A percentile compares a stretch with the other conserved stretches of the same genome.
These are phyloP conservation scores for Alloplasta piceator DNA, from an alignment of 2,888 invertebrate species.

Conservation along the genomic window DNA sequence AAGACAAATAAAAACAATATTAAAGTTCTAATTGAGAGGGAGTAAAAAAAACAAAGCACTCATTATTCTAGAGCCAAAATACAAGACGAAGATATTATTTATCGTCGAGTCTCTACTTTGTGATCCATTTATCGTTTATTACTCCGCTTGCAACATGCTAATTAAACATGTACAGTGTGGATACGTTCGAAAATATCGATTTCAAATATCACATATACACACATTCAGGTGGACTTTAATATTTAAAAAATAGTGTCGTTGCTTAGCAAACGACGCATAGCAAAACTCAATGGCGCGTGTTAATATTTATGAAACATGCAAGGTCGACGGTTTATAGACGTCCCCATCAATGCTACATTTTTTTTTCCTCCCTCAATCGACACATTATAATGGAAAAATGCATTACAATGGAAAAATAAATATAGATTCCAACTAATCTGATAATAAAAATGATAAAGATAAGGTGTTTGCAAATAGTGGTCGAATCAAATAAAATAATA, in stretches of 20 bases:
- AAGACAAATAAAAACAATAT: not conserved
- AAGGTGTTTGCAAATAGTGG: too few species aligned
- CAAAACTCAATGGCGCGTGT: slow-evolving; percentile 38
- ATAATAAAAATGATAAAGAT: too few species aligned
- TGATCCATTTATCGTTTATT: not conserved
- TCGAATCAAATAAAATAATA: too few species aligned
- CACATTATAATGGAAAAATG: too few species aligned
- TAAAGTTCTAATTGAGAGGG: not conserved
- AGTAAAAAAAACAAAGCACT: not conserved
- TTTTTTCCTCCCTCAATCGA: not conserved
- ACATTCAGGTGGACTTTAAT: not conserved
- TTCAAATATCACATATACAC: too few species aligned
- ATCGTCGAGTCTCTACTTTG: not conserved
- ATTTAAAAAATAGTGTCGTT: slow-evolving; percentile 45
- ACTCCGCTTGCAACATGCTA: slow-evolving; percentile 4
- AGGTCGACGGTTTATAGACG: slow-evolving; percentile 32
- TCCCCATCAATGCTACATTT: not conserved
- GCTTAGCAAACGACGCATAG: slow-evolving; percentile 51
- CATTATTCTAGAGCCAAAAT: not conserved
- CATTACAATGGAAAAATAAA: too few species aligned
- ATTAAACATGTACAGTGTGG: not conserved
- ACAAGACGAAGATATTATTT: not conserved
- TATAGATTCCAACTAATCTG: too few species aligned
- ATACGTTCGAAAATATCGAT: too few species aligned
- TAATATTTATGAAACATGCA: slow-evolving; percentile 10